Evolutionary conservation across 1,140 invertebrate species (phyloP).

Genomic region (Paraescarpia echinospica): DNA sequence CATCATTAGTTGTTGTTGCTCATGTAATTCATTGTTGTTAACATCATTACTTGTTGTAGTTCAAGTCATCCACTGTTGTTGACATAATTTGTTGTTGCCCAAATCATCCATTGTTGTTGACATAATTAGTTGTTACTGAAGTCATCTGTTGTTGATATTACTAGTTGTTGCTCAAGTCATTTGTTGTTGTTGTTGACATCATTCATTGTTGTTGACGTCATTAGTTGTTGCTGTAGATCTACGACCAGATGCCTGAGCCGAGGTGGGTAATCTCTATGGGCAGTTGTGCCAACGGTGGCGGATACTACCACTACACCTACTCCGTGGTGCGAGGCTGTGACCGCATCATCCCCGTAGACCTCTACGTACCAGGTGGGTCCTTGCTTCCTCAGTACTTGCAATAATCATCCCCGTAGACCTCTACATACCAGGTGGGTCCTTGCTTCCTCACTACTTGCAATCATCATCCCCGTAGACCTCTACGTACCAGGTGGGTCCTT

Average conservation of each 20-base stretch:
- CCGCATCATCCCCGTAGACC: constrained; percentile 96
- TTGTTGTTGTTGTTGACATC: not conserved
- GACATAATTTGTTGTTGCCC: not conserved
- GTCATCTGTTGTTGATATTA: not conserved
- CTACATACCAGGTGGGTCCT: constrained; percentile 97
- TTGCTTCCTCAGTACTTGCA: constrained; percentile 96
- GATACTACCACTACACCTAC: constrained; percentile 99
- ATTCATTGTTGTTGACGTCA: not conserved
- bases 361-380: constrained; percentile 97
- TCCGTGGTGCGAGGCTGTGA: constrained; percentile 97
- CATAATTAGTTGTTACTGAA: not conserved
- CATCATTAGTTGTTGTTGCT: not conserved
- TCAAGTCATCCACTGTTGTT: not conserved
- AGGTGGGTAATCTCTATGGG: constrained; percentile 99
- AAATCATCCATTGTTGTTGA: not conserved
- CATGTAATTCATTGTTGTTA: not conserved
- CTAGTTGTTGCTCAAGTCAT: not conserved
- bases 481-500: constrained; percentile 97
- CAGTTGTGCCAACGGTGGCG: constrained; percentile 97
- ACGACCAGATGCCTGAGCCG: constrained; percentile 88
- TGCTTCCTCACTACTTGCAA: constrained; percentile 96
- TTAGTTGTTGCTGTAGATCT: constrained; percentile 34
- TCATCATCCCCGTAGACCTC: constrained; percentile 98
- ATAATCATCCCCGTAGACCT: constrained; percentile 99
- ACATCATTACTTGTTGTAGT: not conserved